phyloP scores from a whole-genome alignment of 2,797 vertebrate species.

The Corythornis leucogaster region DNA sequence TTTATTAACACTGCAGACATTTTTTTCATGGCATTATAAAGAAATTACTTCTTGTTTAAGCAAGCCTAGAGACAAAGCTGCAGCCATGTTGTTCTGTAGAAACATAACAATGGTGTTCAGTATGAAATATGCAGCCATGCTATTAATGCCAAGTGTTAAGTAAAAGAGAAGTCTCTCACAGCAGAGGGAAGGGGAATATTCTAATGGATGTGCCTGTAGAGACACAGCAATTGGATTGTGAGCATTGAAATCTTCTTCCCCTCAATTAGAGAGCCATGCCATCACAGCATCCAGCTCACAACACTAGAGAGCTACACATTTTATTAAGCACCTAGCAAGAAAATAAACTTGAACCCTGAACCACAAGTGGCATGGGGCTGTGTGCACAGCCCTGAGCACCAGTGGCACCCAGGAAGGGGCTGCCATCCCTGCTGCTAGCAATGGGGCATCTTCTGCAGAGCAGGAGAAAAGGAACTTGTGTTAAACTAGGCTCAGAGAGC shows the following conservation, averaged over 20 bases:
- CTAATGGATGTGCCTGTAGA: not conserved
- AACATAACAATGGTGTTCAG: not conserved
- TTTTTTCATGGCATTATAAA: not conserved
- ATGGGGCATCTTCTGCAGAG: not conserved
- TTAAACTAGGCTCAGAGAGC: not conserved
- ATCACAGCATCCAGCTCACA: not conserved
- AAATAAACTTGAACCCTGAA: not conserved
- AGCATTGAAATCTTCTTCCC: not conserved
- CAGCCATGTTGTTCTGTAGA: not conserved
- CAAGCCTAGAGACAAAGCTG: not conserved
- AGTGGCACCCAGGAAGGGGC: not conserved
- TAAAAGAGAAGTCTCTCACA: not conserved
- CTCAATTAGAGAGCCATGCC: not conserved
- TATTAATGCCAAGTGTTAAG: not conserved
- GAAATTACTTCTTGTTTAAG: constrained; percentile 3
- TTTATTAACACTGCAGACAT: not conserved
- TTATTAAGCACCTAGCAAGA: not conserved
- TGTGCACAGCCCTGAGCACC: not conserved
- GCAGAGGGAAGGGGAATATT: not conserved
- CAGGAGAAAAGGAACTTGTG: not conserved
- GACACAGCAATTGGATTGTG: not conserved
- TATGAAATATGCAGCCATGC: not conserved
- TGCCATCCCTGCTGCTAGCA: not conserved
- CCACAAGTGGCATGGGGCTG: not conserved
- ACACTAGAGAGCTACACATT: not conserved